Evolutionary conservation across 2,113 vertebrate genomes (phyloP).

Genomic region (Gallinago jamesoni): DNA sequence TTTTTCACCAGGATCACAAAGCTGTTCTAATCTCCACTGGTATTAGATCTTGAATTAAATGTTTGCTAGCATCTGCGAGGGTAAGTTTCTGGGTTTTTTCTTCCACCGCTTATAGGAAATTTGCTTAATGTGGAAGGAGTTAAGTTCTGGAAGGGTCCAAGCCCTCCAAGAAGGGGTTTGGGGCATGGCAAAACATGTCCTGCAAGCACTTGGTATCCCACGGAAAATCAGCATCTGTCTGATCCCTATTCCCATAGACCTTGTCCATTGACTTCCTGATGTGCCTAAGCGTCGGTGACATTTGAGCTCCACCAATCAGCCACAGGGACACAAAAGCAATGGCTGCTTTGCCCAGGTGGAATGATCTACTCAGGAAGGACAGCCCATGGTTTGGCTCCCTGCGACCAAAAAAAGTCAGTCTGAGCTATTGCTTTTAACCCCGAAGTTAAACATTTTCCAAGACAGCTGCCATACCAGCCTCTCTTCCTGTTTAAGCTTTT

Average conservation of each 20-base stretch:
- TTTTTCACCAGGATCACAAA: neutral
- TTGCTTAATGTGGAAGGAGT: neutral
- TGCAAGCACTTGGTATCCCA: neutral
- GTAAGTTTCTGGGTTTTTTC: neutral
- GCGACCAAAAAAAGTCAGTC: neutral
- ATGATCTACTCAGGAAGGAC: neutral
- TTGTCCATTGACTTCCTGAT: neutral
- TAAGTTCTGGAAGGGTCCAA: neutral
- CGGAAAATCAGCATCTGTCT: neutral
- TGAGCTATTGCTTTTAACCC: neutral
- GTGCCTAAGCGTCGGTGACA: neutral
- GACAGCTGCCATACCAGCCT: neutral
- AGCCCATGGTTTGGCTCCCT: neutral
- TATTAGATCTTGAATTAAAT: conserved; percentile 52
- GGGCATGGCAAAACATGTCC: neutral
- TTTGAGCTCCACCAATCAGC: neutral
- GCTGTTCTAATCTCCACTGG: conserved; percentile 38
- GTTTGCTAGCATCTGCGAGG: conserved; percentile 21
- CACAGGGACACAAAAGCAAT: neutral
- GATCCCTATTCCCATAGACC: neutral
- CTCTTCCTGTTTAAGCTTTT: neutral
- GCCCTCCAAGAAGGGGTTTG: neutral
- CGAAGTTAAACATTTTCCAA: neutral
- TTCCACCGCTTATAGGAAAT: neutral
- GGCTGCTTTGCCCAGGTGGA: neutral